A percentile compares a stretch with the other conserved stretches of the same genome.
These are phyloP conservation scores for Agrypnia vestita DNA, from an alignment of 1,140 invertebrate genomes.

Conservation along the genomic window DNA sequence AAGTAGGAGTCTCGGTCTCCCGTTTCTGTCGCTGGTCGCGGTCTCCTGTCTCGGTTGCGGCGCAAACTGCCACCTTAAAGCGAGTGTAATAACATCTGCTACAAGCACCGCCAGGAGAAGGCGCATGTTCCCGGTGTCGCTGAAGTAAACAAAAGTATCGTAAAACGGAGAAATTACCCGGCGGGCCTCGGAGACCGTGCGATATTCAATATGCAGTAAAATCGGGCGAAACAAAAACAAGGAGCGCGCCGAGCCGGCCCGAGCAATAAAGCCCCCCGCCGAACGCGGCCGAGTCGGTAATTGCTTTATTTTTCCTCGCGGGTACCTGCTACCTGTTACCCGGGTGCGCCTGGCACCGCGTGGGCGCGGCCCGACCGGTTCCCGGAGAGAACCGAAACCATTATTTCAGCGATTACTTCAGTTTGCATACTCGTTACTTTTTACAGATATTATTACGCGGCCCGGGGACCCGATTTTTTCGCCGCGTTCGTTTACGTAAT, in stretches of 20 bases:
- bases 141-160: constrained; percentile 26
- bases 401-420: too few relatives aligned
- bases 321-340: constrained; percentile 18
- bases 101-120: neutral
- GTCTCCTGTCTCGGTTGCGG: too few relatives aligned
- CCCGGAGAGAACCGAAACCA: too few relatives aligned
- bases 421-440: too few relatives aligned
- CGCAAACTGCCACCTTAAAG: too few relatives aligned
- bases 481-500: constrained; percentile 14
- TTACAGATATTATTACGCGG: neutral
- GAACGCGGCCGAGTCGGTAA: constrained; percentile 21
- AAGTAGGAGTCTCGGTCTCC: too few relatives aligned
- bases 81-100: too few relatives aligned
- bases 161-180: constrained; percentile 23
- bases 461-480: neutral
- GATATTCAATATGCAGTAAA: constrained; percentile 44
- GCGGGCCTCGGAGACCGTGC: constrained; percentile 1
- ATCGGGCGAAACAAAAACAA: constrained; percentile 13
- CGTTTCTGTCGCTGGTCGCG: too few relatives aligned
- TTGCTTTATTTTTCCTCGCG: constrained; percentile 31
- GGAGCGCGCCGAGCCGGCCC: constrained; percentile 5
- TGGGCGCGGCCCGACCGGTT: too few relatives aligned
- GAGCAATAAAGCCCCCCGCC: constrained; percentile 2
- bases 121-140: neutral
- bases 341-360: too few relatives aligned